phyloP scores from a whole-genome alignment of 2,888 invertebrate species.

The Spatulosminthurus flaviceps region DNA sequence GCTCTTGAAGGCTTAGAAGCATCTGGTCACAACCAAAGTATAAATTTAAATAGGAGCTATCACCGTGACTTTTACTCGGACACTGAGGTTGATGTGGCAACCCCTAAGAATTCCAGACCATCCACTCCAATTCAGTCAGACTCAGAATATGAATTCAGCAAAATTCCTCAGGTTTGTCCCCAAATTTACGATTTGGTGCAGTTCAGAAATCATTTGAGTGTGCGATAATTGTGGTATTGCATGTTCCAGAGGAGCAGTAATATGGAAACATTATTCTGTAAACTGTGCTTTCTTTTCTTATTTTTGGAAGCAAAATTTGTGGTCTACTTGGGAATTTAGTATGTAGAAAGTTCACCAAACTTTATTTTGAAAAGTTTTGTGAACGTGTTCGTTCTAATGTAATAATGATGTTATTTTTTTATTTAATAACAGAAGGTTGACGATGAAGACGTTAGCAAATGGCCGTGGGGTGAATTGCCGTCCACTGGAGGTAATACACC shows the following conservation, averaged over 20 bases:
- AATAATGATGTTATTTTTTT: slow-evolving; percentile 2
- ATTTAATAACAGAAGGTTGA: slow-evolving; percentile 50
- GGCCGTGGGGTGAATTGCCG: slow-evolving; percentile 63
- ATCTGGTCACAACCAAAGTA: slow-evolving; percentile 61
- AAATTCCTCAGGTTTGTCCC: slow-evolving; percentile 60
- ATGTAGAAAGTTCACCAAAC: too few relatives aligned
- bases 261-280: too few relatives aligned
- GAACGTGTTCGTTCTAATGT: too few relatives aligned
- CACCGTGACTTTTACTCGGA: slow-evolving; percentile 64
- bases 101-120: slow-evolving; percentile 73
- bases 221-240: too few relatives aligned
- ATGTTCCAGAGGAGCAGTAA: too few relatives aligned
- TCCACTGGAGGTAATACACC: slow-evolving; percentile 61
- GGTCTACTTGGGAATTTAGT: too few relatives aligned
- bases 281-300: neutral
- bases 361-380: too few relatives aligned
- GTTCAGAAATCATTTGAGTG: too few relatives aligned
- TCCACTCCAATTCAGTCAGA: slow-evolving; percentile 91
- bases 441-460: slow-evolving; percentile 63
- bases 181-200: too few relatives aligned
- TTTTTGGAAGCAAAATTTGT: too few relatives aligned
- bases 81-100: slow-evolving; percentile 61
- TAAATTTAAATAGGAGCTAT: slow-evolving; percentile 59
- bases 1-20: slow-evolving; percentile 66
- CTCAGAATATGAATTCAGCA: slow-evolving; percentile 82